phyloP scores from a whole-genome alignment of 2,797 vertebrate species.

The Chaetodon trifasciatus region DNA sequence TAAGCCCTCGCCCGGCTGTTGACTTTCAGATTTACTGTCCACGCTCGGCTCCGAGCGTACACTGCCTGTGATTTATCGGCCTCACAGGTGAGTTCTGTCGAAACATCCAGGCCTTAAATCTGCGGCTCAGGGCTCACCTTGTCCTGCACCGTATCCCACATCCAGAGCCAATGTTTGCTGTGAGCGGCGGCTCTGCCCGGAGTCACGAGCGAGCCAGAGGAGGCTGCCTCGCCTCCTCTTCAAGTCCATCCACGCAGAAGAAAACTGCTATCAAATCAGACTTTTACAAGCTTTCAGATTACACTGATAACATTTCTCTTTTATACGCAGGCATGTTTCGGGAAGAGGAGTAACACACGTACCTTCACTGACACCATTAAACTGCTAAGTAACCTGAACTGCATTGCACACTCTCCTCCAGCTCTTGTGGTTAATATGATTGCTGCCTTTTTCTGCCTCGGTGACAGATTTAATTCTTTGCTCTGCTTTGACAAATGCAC shows the following conservation, averaged over 20 bases:
- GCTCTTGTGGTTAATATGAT: conserved; percentile 58
- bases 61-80: conserved; percentile 81
- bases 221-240: conserved; percentile 50
- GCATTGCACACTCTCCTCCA: conserved; percentile 28
- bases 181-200: conserved; percentile 46
- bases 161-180: conserved; percentile 60
- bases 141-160: conserved; percentile 58
- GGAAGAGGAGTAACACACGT: conserved; percentile 40
- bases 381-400: conserved; percentile 69
- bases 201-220: conserved; percentile 38
- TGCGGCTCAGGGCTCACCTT: conserved; percentile 71
- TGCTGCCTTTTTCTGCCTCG: conserved; percentile 53
- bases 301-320: conserved; percentile 45
- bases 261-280: conserved; percentile 38
- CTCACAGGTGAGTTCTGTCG: conserved; percentile 80
- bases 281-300: conserved; percentile 57
- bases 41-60: conserved; percentile 63
- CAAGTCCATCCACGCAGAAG: conserved; percentile 43
- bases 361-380: conserved; percentile 58
- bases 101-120: conserved; percentile 74
- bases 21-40: conserved; percentile 87
- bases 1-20: conserved; percentile 78
- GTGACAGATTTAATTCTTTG: conserved; percentile 57
- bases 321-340: conserved; percentile 52
- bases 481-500: conserved; percentile 57